Base-by-base conservation (phyloP, 2,888 invertebrate genomes). In the Sipha maydis region DNA sequence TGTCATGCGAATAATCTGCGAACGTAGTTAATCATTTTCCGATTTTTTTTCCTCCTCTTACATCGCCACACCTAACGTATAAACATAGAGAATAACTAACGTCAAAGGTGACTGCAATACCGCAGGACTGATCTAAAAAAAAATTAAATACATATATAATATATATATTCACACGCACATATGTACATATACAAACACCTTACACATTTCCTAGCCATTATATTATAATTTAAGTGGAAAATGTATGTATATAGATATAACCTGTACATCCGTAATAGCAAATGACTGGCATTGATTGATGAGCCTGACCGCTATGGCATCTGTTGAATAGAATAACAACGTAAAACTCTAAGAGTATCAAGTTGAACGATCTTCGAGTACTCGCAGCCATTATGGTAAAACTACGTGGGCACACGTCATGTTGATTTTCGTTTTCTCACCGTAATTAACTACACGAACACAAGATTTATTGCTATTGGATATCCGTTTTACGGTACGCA, bases 241-340 rank as follows among this genome's bases (percentile, higher is more conserved):
- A 54, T 14, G 17, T 61, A 48, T 11, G 14, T 14, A 61, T 3
- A 25, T 69, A 69, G 21, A 61, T 25, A 61, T 7, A 61, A 61
- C 61, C 8, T 61, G 61, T 61, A 76, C 14, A 14, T 38, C 14
- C 76, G 21, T 19, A 54, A 28, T 28, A 34, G 78, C 56, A 34
- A 56, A 83, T 38, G 56, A 56, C 38, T 75, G 83, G 9, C 83
- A 75, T 83, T 83, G 83, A 83, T 83, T 83, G 83, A 83, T n/a
- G 73, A 83, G 38, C 83, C 56, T 34, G 73, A n/a, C 34, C 71
- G 73, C n/a, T 61, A 69, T 69, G 75, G 56, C 28, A 75, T 28
- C 76, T 56, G 28, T 84, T 84, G 75, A 75, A 84, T 83, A 83
- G 73, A 73, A 73, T 83, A 83, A 83, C 38, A 56, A 28, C 61